Base-by-base conservation (phyloP, 2,888 invertebrate species). In the Acleris holmiana region DNA sequence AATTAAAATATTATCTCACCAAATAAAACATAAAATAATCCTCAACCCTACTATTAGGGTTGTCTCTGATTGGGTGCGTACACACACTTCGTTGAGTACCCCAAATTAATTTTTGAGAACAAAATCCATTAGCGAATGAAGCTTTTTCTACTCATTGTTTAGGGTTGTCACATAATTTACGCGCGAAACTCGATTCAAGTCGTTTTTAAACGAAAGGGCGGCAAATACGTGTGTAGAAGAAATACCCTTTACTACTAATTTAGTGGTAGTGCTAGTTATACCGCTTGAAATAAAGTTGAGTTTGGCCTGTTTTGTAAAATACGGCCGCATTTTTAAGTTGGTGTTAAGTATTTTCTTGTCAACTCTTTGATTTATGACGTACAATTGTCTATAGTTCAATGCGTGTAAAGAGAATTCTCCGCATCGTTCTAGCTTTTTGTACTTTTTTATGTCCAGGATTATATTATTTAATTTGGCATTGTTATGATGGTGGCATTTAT, bases 91-190 rank as follows among this genome's bases (percentile, higher is more conserved):
- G 85, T 88, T 82, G 80, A 88, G 88, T 88, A 89, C 90, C 90
- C 90, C 86, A 88, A 91, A 91, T 91, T 89, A 91, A 91, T 91
- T 88, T 90, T 88, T 86, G 85, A 88, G 89, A 91, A 90, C 88
- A 89, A 89, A 89, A 91, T 90, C 87, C 90, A 91, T 91, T 91
- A 91, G 90, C 84, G 88, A 86, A 87, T 88, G 82, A 83, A 80
- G 77, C 76, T 86, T 89, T 88, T 86, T 88, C 81, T 76, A 79
- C 73, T 71, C 78, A 83, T 91, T 91, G 89, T 91, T 83, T 85
- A 85, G 88, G 84, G 83, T 85, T 87, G 88, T 89, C 86, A 85
- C 86, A 90, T 91, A 91, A 90, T 89, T 91, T 91, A 90, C 87
- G 87, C 81, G 80, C 82, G 79, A 87, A 90, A 88, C 87, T 78